These are phyloP conservation scores for Siniperca knerii DNA, from an alignment of 2,113 vertebrate species.

Conservation along the genomic window DNA sequence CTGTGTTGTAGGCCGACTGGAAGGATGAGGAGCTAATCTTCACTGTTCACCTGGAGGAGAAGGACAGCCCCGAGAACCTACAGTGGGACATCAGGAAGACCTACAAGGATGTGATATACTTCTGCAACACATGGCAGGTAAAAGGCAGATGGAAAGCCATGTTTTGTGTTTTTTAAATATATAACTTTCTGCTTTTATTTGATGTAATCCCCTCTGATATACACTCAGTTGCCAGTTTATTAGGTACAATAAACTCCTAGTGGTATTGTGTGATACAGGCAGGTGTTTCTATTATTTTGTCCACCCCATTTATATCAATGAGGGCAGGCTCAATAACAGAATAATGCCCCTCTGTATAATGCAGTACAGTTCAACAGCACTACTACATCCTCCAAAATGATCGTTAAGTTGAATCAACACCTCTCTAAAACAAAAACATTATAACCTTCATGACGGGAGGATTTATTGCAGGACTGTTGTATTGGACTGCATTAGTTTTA, in stretches of 20 bases:
- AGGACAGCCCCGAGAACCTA: conserved; percentile 79
- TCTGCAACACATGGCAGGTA: conserved; percentile 82
- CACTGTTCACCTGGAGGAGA: conserved; percentile 82
- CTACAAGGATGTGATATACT: conserved; percentile 76
- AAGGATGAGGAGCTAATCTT: conserved; percentile 75
- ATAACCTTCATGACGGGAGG: not conserved
- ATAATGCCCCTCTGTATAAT: no score
- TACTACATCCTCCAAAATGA: not conserved
- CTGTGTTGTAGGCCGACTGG: conserved; percentile 68
- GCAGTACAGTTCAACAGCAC: no score
- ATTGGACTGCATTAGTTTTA: not conserved
- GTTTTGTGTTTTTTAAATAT: not conserved
- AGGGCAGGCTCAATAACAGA: not conserved
- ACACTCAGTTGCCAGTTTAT: not conserved
- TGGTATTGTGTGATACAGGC: no score
- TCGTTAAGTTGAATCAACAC: not conserved
- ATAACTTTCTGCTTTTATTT: not conserved
- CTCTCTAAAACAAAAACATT: not conserved
- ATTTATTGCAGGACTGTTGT: not conserved
- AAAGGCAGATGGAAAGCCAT: conserved; percentile 1
- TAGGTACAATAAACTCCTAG: not conserved
- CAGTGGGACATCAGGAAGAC: conserved; percentile 84
- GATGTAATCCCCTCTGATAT: not conserved
- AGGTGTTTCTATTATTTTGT: not conserved
- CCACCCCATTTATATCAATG: not conserved